Conservation (phyloP, 2,797 vertebrate genomes). For the Gymnothorax reevesii region DNA sequence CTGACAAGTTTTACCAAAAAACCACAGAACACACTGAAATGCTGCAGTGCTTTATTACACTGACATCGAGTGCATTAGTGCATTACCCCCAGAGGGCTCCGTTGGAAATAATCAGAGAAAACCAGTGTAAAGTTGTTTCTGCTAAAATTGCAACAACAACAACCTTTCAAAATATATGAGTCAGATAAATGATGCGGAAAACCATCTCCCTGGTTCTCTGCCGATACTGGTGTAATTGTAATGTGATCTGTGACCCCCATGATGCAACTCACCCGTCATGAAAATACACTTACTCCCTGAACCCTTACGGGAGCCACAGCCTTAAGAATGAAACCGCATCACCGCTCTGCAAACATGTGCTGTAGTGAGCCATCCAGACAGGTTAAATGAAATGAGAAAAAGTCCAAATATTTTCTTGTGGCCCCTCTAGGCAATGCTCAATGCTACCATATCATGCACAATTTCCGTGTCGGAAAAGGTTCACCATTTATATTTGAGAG, state of each 20-base stretch:
- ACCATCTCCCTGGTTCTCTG: constrained; percentile 2
- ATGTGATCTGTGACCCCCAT: background rate
- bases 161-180: constrained; percentile 23
- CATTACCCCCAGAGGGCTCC: constrained; percentile 30
- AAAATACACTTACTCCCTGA: constrained; percentile 12
- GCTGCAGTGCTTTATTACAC: constrained; percentile 41
- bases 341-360: background rate
- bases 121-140: background rate
- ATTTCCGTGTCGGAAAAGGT: background rate
- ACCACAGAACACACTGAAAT: background rate
- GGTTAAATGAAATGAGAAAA: background rate
- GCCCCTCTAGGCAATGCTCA: background rate
- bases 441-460: background rate
- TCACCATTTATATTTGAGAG: background rate
- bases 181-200: constrained; percentile 37
- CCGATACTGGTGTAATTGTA: constrained; percentile 16
- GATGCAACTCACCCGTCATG: background rate
- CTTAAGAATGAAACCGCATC: background rate
- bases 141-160: constrained; percentile 18
- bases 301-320: background rate
- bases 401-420: background rate
- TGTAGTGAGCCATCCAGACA: background rate
- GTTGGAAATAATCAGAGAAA: constrained; percentile 40
- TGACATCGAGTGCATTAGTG: constrained; percentile 37
- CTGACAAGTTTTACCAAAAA: constrained; percentile 40